phyloP scores from a whole-genome alignment of 2,113 vertebrate species.

The Paramisgurnus dabryanus region DNA sequence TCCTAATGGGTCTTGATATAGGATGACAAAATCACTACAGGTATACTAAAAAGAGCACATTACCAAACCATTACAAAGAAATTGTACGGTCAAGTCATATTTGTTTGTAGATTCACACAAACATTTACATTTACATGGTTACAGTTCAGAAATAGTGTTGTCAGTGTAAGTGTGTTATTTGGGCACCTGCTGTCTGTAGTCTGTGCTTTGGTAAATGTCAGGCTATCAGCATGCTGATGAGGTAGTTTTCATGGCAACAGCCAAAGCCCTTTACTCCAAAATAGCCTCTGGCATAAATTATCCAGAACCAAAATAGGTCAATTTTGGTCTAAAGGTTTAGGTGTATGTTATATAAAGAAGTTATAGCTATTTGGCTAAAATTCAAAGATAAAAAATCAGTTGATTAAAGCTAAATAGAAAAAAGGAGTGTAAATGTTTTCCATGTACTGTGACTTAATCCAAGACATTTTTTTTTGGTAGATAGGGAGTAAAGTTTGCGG shows the following conservation, averaged over 20 bases:
- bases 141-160: neutral
- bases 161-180: neutral
- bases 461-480: neutral
- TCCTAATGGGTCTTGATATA: no score
- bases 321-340: slow-evolving; percentile 3
- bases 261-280: neutral
- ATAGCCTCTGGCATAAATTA: slow-evolving; percentile 21
- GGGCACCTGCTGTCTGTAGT: neutral
- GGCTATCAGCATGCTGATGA: slow-evolving; percentile 42
- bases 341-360: neutral
- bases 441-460: neutral
- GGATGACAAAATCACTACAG: no score
- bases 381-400: neutral
- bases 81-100: neutral
- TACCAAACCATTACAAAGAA: neutral
- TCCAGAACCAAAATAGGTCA: neutral
- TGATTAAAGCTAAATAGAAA: neutral
- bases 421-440: neutral
- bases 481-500: neutral
- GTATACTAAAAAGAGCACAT: neutral
- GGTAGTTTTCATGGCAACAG: slow-evolving; percentile 50
- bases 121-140: neutral
- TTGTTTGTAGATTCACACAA: neutral
- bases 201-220: neutral
- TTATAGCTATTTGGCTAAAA: neutral